These are phyloP conservation scores for Bombus soroeensis DNA, from an alignment of 1,140 invertebrate species.

Conservation along the genomic window DNA sequence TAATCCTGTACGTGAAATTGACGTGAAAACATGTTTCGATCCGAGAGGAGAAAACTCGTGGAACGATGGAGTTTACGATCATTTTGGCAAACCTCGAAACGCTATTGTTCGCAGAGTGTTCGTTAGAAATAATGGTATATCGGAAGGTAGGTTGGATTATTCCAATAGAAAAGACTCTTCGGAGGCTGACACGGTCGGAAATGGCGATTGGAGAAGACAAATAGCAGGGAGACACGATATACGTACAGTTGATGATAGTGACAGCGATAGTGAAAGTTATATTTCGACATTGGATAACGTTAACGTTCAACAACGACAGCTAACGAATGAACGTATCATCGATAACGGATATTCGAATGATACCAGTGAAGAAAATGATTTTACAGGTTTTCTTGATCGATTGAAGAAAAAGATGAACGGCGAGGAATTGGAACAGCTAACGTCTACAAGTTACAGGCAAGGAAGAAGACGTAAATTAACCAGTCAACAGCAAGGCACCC, in stretches of 20 bases:
- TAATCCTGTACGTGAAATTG: neutral
- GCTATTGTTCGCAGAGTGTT: neutral
- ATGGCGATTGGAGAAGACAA: neutral
- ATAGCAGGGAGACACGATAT: neutral
- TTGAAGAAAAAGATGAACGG: conserved; percentile 62
- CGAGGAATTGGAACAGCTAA: conserved; percentile 63
- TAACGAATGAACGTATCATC: neutral
- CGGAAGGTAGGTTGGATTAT: neutral
- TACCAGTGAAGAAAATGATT: conserved; percentile 43
- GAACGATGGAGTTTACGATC: neutral
- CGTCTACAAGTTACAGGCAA: conserved; percentile 70
- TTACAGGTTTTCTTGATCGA: conserved; percentile 73
- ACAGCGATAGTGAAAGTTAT: neutral
- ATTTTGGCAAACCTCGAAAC: neutral
- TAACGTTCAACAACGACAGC: neutral
- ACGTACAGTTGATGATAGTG: neutral
- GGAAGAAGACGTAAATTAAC: conserved; percentile 83
- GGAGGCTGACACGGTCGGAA: neutral
- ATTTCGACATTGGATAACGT: neutral
- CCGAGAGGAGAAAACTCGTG: neutral
- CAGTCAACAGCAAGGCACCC: conserved; percentile 88
- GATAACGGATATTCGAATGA: conserved; percentile 17
- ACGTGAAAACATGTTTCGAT: neutral
- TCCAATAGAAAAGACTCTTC: too few relatives aligned
- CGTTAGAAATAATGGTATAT: neutral